A percentile compares a stretch with the other conserved stretches of the same genome.
phyloP scores from a whole-genome alignment of 2,797 vertebrate genomes.

The Alosa sapidissima region DNA sequence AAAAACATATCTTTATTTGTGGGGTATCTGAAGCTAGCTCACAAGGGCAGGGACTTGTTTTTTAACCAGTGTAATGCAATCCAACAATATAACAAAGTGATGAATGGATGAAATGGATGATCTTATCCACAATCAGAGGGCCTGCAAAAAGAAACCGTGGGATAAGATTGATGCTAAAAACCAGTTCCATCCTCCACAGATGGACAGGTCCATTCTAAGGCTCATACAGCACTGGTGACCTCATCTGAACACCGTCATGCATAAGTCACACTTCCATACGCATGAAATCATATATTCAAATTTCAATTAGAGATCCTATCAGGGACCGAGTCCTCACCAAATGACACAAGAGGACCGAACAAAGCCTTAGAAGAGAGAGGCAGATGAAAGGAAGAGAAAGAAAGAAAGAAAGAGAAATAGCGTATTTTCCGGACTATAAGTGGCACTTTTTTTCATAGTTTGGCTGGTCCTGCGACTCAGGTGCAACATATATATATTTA shows the following conservation, averaged over 20 bases:
- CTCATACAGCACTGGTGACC: not conserved
- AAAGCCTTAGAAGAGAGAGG: not conserved
- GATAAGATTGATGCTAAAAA: not conserved
- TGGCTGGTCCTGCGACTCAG: no score
- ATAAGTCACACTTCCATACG: conserved; percentile 24
- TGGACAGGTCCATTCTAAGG: conserved; percentile 6
- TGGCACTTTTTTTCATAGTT: no score
- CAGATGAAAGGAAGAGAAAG: not conserved
- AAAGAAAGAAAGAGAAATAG: not conserved
- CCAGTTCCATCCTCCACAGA: not conserved
- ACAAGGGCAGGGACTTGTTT: not conserved
- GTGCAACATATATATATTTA: no score
- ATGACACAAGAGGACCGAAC: not conserved
- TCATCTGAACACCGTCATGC: conserved; percentile 1
- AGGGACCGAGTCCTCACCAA: not conserved
- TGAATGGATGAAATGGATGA: no score
- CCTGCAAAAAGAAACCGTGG: not conserved
- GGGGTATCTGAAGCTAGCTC: not conserved
- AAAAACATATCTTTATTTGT: not conserved
- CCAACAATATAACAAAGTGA: not conserved
- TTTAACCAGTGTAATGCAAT: not conserved
- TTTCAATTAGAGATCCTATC: conserved; percentile 18
- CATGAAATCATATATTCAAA: conserved; percentile 22
- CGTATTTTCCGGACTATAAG: no score
- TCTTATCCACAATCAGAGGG: not conserved